Evolutionary conservation across 2,797 vertebrate genomes (phyloP).

Genomic region (Helicolenus hilgendorfi): DNA sequence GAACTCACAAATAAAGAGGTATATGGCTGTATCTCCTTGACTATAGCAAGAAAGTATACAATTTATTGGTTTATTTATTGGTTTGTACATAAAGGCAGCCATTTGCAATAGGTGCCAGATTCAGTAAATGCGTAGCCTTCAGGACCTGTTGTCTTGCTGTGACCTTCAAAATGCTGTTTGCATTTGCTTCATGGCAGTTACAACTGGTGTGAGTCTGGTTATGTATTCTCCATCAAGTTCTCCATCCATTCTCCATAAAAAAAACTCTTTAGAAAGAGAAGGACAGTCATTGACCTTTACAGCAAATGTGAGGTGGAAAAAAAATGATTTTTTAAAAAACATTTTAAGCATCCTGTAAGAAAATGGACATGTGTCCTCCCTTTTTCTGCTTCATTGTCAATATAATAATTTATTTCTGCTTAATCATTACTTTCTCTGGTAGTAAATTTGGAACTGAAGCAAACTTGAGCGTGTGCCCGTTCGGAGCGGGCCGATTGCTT

Average conservation of each 20-base stretch:
- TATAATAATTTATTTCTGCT: neutral
- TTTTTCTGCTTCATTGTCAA: neutral
- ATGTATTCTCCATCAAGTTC: neutral
- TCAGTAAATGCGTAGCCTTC: too few species aligned
- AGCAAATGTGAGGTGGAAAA: neutral
- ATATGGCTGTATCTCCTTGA: neutral
- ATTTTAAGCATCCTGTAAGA: neutral
- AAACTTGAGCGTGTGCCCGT: too few species aligned
- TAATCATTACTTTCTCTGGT: fast-evolving
- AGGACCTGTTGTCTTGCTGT: neutral
- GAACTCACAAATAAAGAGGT: neutral
- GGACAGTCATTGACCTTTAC: neutral
- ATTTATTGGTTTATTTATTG: neutral
- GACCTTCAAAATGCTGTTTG: neutral
- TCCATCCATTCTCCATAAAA: neutral
- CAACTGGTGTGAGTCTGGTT: neutral
- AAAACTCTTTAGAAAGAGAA: neutral
- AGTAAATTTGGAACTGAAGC: neutral
- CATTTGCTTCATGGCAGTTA: neutral
- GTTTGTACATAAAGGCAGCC: neutral
- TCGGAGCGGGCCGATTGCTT: too few species aligned
- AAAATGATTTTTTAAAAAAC: neutral
- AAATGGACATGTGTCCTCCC: neutral
- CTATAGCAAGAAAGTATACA: neutral
- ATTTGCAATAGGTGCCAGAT: neutral